Base-by-base conservation (phyloP, 2,888 invertebrate genomes). In the Metallyticus violacea region DNA sequence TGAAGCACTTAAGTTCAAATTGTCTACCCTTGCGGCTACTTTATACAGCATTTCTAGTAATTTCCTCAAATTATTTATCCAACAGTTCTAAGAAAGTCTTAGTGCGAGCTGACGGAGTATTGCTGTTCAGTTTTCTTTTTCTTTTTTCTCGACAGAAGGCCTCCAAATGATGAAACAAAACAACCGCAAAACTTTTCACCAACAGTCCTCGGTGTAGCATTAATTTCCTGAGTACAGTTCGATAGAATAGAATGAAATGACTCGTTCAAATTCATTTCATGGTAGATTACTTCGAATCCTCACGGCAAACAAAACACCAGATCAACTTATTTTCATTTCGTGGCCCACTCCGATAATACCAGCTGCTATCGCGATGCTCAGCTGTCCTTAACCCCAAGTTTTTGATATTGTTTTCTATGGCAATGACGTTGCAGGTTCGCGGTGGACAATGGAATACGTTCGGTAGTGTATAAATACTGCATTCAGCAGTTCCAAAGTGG, bases 211-310 rank as follows among this genome's bases (percentile, higher is more conserved):
- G 40, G 40, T 15, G 40, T 15, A 4, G 40, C n/a, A n/a, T 62
- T 62, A 2, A 62, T 62, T 62, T 62, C 15, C 40, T 15, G 40
- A 62, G 40, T 15, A 7, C 15, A 62, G 40, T 62, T 62, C 15
- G 40, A 62, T 62, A 22, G 40, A n/a, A n/a, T n/a, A n/a, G n/a
- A n/a, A n/a, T n/a, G 78, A 80, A 80, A 80, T 80, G 79, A 80
- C 79, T 80, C 6, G 79, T 80, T 28, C 79, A 80, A 80, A 80
- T 29, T 80, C 79, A 80, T 80, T 80, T 80, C 79, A 80, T 29
- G 29, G 79, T 28, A 62, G 40, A 62, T 62, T 62, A 62, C 40
- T 62, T 62, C 40, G 40, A 62, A 62, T 62, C 15, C 40, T 15
- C 40, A 22, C 40, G 40, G 22, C 40, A 15, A 62, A 62, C 40